Conservation (phyloP, 1,140 invertebrate genomes). For the Drosophila simulans region DNA sequence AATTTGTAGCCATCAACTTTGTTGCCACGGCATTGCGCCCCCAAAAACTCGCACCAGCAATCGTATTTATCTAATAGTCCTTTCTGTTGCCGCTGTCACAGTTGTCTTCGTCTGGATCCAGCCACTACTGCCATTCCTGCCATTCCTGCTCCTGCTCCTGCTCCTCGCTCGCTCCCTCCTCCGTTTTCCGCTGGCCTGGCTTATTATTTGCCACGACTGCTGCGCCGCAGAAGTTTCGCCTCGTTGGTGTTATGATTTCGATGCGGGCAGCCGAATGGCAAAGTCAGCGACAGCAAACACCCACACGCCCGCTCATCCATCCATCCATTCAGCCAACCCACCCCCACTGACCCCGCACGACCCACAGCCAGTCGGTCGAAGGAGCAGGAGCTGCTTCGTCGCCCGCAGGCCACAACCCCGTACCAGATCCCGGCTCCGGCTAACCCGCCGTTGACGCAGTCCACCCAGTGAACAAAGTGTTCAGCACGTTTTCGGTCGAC, state of each 20-base stretch:
- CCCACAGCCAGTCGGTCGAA: conserved; percentile 35
- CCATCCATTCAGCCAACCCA: conserved; percentile 8
- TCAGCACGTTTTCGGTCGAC: not conserved
- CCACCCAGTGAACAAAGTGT: conserved; percentile 56
- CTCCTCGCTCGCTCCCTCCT: conserved; percentile 1
- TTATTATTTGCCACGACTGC: conserved; percentile 80
- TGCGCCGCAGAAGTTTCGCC: conserved; percentile 76
- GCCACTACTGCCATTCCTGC: conserved; percentile 9
- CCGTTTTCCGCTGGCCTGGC: conserved; percentile 58
- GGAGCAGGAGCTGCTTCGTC: conserved; percentile 49
- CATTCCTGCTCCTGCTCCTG: not conserved
- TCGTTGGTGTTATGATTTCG: conserved; percentile 82
- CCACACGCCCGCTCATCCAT: conserved; percentile 15
- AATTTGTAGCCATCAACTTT: conserved; percentile 57
- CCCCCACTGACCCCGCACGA: conserved; percentile 40
- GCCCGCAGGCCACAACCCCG: conserved; percentile 62
- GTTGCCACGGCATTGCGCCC: conserved; percentile 57
- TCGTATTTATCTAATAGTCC: conserved; percentile 82
- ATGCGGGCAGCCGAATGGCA: conserved; percentile 80
- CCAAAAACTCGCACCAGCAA: conserved; percentile 19
- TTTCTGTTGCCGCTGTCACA: conserved; percentile 69
- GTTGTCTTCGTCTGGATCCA: conserved; percentile 72
- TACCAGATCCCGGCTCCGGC: conserved; percentile 23
- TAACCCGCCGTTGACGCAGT: conserved; percentile 72
- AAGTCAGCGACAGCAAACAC: conserved; percentile 63